These are phyloP conservation scores for Cepaea hortensis DNA, from an alignment of 2,888 invertebrate species.

Conservation along the genomic window DNA sequence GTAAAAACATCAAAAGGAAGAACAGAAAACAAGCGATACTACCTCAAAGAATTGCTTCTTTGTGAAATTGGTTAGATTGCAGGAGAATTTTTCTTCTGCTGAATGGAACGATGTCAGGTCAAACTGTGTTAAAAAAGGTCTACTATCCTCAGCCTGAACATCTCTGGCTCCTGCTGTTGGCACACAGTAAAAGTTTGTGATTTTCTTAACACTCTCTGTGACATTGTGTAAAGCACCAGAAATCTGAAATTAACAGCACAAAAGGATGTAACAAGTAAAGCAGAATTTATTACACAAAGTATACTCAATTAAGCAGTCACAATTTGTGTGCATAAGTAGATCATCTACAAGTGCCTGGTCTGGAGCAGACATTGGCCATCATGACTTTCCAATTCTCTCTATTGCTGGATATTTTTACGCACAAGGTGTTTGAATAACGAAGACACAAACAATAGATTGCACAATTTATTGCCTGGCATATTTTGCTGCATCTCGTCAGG, in stretches of 20 bases:
- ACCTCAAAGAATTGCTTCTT: conserved; percentile 74
- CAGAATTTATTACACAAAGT: not conserved
- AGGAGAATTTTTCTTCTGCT: conserved; percentile 68
- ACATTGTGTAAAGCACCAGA: conserved; percentile 60
- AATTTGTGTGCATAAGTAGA: no score
- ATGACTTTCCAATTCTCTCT: no score
- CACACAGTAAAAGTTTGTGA: conserved; percentile 56
- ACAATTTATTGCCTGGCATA: no score
- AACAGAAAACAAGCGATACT: not conserved
- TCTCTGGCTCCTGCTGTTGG: conserved; percentile 4
- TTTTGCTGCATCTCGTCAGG: no score
- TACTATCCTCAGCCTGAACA: not conserved
- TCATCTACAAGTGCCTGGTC: no score
- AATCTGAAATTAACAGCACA: conserved; percentile 55
- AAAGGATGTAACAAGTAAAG: not conserved
- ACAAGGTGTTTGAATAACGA: no score
- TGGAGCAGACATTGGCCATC: no score
- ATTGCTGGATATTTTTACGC: no score
- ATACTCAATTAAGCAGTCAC: no score
- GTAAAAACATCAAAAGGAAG: not conserved
- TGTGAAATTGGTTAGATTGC: conserved; percentile 69
- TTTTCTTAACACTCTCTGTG: conserved; percentile 54
- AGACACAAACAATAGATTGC: no score
- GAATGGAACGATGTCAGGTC: conserved; percentile 60
- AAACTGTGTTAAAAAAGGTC: conserved; percentile 64